phyloP scores from a whole-genome alignment of 1,140 invertebrate species.

The Dinothrombium tinctorium region DNA sequence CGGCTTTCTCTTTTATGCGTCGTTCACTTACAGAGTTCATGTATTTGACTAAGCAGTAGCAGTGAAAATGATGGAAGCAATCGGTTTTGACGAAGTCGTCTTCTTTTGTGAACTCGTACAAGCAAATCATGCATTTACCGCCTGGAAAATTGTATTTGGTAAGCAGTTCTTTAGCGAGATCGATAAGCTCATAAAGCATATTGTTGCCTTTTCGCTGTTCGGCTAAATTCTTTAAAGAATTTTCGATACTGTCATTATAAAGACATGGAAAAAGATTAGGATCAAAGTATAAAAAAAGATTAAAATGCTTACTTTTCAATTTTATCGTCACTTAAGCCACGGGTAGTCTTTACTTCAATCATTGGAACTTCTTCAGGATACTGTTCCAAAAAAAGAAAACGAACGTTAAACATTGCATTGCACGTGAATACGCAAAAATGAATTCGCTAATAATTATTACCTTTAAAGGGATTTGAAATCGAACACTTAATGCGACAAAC shows the following conservation, averaged over 20 bases:
- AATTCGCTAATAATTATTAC: background rate
- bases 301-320: background rate
- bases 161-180: background rate
- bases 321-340: slow-evolving; percentile 1
- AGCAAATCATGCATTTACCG: slow-evolving; percentile 3
- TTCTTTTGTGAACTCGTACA: slow-evolving; percentile 5
- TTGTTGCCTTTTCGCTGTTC: background rate
- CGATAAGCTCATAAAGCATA: slow-evolving; percentile 3
- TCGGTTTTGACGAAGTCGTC: slow-evolving; percentile 1
- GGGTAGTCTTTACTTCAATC: background rate
- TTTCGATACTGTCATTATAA: background rate
- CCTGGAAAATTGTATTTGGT: slow-evolving; percentile 2
- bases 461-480: background rate
- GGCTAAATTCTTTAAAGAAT: background rate
- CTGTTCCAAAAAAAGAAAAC: background rate
- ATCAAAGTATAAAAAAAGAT: background rate
- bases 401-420: background rate
- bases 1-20: background rate
- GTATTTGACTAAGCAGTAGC: slow-evolving; percentile 6
- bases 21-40: background rate
- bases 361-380: background rate
- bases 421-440: background rate
- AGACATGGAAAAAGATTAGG: background rate
- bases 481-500: background rate
- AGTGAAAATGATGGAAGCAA: slow-evolving; percentile 8